Conservation (phyloP, 2,797 vertebrate genomes). For the Hydrophis major region DNA sequence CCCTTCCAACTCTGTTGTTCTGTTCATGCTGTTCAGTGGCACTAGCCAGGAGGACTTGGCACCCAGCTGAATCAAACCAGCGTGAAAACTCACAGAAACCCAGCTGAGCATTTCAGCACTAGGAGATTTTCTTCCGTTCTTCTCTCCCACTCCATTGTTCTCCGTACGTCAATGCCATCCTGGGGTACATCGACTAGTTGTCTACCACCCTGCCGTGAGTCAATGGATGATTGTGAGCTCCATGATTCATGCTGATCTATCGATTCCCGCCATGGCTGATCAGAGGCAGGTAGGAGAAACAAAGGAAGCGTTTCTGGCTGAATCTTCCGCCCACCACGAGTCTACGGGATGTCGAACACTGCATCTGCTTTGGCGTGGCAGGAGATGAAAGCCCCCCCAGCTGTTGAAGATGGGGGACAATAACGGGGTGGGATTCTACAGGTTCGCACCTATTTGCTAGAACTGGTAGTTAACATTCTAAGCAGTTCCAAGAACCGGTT, state of each 20-base stretch:
- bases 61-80: not conserved
- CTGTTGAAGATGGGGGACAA: not conserved
- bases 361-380: not conserved
- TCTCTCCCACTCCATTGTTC: not conserved
- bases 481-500: no score
- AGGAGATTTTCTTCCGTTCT: no score
- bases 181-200: slow-evolving; percentile 4
- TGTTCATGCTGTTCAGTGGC: not conserved
- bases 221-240: not conserved
- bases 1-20: not conserved
- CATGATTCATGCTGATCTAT: slow-evolving; percentile 15
- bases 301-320: fast-evolving
- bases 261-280: not conserved
- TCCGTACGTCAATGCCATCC: not conserved
- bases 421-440: no score
- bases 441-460: no score
- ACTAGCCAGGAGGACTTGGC: not conserved
- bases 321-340: not conserved
- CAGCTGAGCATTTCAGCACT: not conserved
- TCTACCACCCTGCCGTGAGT: slow-evolving; percentile 10
- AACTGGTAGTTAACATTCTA: no score
- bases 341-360: fast-evolving
- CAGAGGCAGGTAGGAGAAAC: not conserved
- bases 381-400: not conserved
- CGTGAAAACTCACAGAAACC: no score